Conservation (phyloP, 2,888 invertebrate species). For the Agapostemon virescens region DNA sequence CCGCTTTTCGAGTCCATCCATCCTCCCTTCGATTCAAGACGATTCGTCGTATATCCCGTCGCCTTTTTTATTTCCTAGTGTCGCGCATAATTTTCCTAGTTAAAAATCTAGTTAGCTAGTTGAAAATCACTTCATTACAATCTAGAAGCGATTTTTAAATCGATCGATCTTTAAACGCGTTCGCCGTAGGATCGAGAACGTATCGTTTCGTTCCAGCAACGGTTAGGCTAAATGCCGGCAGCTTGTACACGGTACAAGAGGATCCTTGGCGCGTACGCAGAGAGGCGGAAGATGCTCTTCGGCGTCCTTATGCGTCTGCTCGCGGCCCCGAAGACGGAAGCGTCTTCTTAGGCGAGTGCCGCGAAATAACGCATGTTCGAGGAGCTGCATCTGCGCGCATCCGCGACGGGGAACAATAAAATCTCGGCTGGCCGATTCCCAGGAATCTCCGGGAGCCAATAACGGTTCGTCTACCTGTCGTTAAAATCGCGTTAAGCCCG, state of each 20-base stretch:
- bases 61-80: too few relatives aligned
- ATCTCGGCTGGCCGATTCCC: slow-evolving; percentile 42
- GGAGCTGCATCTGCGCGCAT: slow-evolving; percentile 6
- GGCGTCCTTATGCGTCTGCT: background rate
- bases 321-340: background rate
- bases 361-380: background rate
- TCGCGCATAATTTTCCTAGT: too few relatives aligned
- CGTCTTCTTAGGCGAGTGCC: background rate
- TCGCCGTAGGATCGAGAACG: too few relatives aligned
- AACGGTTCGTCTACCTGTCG: slow-evolving; percentile 57
- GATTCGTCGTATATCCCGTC: background rate
- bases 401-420: slow-evolving; percentile 42
- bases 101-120: too few relatives aligned
- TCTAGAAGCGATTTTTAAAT: too few relatives aligned
- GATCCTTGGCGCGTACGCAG: background rate
- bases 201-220: too few relatives aligned
- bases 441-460: slow-evolving; percentile 42
- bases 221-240: background rate
- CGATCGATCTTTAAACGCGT: too few relatives aligned
- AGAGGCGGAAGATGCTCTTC: background rate
- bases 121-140: too few relatives aligned
- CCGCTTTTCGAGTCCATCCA: background rate
- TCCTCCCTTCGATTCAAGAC: background rate
- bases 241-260: background rate
- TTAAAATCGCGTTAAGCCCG: slow-evolving; percentile 62